Percentiles rank a stretch among this genome's conserved stretches.
Conservation (phyloP, 2,797 vertebrate genomes). For the Epinephelus awoara region DNA sequence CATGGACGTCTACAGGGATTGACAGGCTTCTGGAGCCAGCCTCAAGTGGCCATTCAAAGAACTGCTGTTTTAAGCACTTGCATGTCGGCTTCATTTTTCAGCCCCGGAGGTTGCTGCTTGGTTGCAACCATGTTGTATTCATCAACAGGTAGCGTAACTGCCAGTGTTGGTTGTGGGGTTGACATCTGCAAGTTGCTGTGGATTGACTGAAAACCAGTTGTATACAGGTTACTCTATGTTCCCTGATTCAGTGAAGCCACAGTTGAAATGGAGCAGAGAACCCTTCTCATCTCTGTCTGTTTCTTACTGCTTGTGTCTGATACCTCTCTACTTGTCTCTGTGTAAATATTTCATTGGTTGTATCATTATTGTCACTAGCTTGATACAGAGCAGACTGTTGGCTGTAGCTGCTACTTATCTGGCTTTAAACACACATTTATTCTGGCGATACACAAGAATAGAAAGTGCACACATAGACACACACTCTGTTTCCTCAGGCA, state of each 20-base stretch:
- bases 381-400: conserved; percentile 22
- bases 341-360: conserved; percentile 32
- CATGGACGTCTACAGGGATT: no score
- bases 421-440: conserved; percentile 19
- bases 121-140: neutral
- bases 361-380: conserved; percentile 15
- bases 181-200: neutral
- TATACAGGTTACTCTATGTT: neutral
- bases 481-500: conserved; percentile 23
- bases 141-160: conserved; percentile 1
- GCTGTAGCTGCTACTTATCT: conserved; percentile 17
- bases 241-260: conserved; percentile 1
- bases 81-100: no score
- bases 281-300: neutral
- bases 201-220: conserved; percentile 2
- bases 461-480: neutral
- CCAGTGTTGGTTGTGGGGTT: neutral
- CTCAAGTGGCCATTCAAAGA: no score
- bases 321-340: conserved; percentile 3
- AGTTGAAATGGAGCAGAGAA: neutral
- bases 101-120: no score
- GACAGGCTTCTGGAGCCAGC: no score
- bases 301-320: conserved; percentile 7
- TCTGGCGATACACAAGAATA: neutral
- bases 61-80: no score